Base-by-base conservation (phyloP, 2,888 invertebrate genomes). In the Lamproptera curius region DNA sequence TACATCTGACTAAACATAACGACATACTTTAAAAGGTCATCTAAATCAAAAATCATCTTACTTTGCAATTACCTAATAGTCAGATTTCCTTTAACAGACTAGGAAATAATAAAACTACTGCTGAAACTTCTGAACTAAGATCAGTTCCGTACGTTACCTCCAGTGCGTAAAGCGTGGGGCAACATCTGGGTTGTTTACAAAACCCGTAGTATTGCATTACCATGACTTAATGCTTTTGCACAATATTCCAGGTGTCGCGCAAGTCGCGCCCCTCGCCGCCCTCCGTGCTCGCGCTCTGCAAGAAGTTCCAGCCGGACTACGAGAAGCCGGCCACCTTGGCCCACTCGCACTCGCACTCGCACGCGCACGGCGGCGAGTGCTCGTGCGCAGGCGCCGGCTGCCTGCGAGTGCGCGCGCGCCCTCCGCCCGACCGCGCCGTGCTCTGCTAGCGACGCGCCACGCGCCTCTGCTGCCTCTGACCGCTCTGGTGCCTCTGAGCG, bases 251-350 rank as follows among this genome's bases (percentile, higher is more conserved):
- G 86, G 86, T 87, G 53, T 90, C 90, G 53, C 89, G 91, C 66
- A 91, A 91, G 64, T 89, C 90, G 26, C 89, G 88, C 57, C 80
- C 85, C 54, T 89, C 89, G 66, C 86, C 90, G 64, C 85, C 90
- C 9, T 87, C 88, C 2, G 87, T 88, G 62, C 75, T 86, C 42
- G 86, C 85, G 63, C 78, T 87, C 42, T 88, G 88, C 78, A 87
- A 88, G 76, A 86, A 88, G 73, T 88, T 88, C 77, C 88, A 87
- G 72, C 79, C 85, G 45, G 86, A 85, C 74, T 80, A 86, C 76
- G 82, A 83, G 77, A 80, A 84, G 76, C 85, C 85, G 23, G 83
- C 82, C 37, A 76, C 68, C 66, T 65, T 79, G 56, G 37, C 70
- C 56, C 73, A 67, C 60, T 57, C 54, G 50, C 56, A 57, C 51